Evolutionary conservation across 2,888 invertebrate species (phyloP), one percentile per base, ranked within the genome.

Genomic region (Merodon equestris): DNA sequence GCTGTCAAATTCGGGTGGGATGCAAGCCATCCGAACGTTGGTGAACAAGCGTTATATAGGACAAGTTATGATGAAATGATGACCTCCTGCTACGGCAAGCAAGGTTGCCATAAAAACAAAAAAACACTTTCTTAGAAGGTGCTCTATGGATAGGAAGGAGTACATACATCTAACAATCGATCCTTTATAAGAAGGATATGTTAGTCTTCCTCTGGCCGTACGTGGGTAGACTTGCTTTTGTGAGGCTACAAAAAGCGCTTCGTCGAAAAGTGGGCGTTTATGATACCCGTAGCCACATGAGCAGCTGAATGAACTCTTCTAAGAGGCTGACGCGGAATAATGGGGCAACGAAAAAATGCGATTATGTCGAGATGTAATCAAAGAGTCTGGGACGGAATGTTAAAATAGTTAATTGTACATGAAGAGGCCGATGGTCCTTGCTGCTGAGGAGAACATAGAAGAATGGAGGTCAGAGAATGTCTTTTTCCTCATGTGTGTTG

Each of bases 141-240:
- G n/a, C n/a, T n/a, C n/a, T n/a, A n/a, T n/a, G 58, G 13, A 54
- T 36, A 54, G 1, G 13, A 53, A 34, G 54, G 27, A 42, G 14
- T 45, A 44, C 44, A 47, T 36, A 9, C 51, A 48, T 51, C 61
- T 66, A 61, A 67, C 72, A 77, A 77, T 77, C 72, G 76, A 77
- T 77, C 76, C 72, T 66, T 72, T 77, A 72, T 77, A 51, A 66
- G 67, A 48, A 19, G 44, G 3, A 12, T 27, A 27, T 27, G 27
- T 27, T 2, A 27, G 2, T 27, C 27, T 27, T 27, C 7, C 3
- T 2, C 27, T 27, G 27, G 4, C 40, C 27, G 27, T 27, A 27
- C 27, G 54, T 51, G 27, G 45, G 17, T 63, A 66, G 42, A 27
- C 42, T 4, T 27, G 27, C 40, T 70, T 75, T 64, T 75, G 70